Evolutionary conservation across 2,888 invertebrate species (phyloP), one percentile per base, ranked within the genome.

Genomic region (Aquatica leii): DNA sequence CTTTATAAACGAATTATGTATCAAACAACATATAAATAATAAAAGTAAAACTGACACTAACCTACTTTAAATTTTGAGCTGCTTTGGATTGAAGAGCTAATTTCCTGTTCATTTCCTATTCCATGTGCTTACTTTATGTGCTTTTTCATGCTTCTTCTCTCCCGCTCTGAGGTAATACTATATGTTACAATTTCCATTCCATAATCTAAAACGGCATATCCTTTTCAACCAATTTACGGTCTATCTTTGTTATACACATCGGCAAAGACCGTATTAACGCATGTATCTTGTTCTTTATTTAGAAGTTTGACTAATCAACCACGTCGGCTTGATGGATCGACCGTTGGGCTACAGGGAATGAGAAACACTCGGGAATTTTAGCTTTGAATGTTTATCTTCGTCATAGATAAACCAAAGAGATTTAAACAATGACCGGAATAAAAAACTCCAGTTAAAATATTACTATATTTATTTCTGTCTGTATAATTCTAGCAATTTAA

Each of bases 301-400:
- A 63, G 52, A 59, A 59, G 66, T 68, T 69, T 72, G 51, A 62
- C 57, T 74, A 74, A 74, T 74, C 74, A 74, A 71, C 69, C 69
- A 69, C 65, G 67, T 69, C 72, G 59, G 50, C 69, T 72, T 76
- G 76, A 76, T 74, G 73, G 75, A 76, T 76, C 62, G 71, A 65
- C 70, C 72, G 66, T 66, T 60, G 59, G 52, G 51, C 40, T 52
- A 54, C 18, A 46, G 48, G 52, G 62, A 57, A 62, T 62, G 57
- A 37, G 61, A 57, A 62, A 57, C 41, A 62, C 52, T 62, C 52
- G 31, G n/a, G 31, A 46, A 37, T 20, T 62, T 62, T 58, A 58
- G 58, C 40, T 58, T 21, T 14, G 54, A 31, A 54, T 60, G 60
- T 60, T 54, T 40, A 49, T 60, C 60, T 60, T 60, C 60, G 60